Evolutionary conservation across 2,888 invertebrate genomes (phyloP), one percentile per base, ranked within the genome.

Genomic region (Gortyna flavago): DNA sequence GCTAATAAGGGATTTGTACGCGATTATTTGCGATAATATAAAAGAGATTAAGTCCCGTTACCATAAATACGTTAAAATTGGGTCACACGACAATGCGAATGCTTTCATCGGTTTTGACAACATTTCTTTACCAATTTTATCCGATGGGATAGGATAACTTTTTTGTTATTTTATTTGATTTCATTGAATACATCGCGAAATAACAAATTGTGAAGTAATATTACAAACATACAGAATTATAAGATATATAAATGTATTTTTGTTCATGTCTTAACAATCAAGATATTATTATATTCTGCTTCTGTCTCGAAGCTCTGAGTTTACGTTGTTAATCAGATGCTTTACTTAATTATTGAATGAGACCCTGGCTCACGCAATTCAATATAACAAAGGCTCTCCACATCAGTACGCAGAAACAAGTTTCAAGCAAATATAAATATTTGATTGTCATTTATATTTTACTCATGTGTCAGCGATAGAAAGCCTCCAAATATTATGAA

Each of bases 1-100:
- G 90, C 92, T 94, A 94, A 94, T 94, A 95, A 94, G 93, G 94
- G 95, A 95, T 95, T 95, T 94, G 91, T 89, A 86, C 87, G 89
- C 89, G 91, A 91, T 94, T 93, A 95, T 95, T 95, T 92, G 93
- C 90, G 89, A 91, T 91, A 85, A 88, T 91, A 92, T 93, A 94
- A 95, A 94, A 92, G 93, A 93, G 95, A 95, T 96, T 95, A 95
- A 90, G 85, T 78, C 87, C 91, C 92, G 89, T 93, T 92, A 93
- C 88, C 90, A 90, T 89, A 92, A 92, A 92, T 90, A 90, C 89
- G 90, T 89, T 90, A 90, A 91, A 92, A 91, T 90, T 90, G 88
- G 86, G 88, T 88, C 81, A 83, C 87, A 80, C 72, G 72, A 88
- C 84, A 87, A 89, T 85, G 76, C 48, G 84, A 81, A 76, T 80